phyloP scores from a whole-genome alignment of 53 echinoderm and acorn worm genomes.

The Echinometra lucunter region DNA sequence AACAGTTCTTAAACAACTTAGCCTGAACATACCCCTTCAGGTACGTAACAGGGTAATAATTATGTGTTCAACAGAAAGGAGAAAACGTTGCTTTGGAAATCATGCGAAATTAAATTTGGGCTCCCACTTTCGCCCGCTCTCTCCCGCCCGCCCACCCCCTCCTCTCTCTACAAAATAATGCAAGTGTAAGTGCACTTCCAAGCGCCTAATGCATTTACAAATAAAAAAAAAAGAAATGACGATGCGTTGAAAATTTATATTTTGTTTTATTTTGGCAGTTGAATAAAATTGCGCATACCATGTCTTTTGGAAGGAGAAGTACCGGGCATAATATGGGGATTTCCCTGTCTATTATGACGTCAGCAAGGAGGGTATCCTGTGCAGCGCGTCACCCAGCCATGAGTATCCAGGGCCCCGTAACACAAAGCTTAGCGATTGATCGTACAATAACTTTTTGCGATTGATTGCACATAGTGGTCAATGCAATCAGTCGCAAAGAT shows the following conservation, averaged over 20 bases:
- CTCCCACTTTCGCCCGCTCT: neutral
- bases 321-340: neutral
- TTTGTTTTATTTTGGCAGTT: neutral
- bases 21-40: constrained; percentile 34
- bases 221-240: too few species aligned
- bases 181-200: too few species aligned
- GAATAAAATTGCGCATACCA: neutral
- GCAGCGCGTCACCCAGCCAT: neutral
- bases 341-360: constrained; percentile 42
- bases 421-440: too few species aligned
- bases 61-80: too few species aligned
- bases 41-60: neutral
- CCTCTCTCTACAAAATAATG: too few species aligned
- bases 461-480: too few species aligned
- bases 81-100: too few species aligned
- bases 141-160: neutral
- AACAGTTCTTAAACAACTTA: neutral
- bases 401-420: constrained; percentile 42
- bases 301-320: constrained; percentile 54
- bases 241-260: too few species aligned
- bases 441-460: too few species aligned
- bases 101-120: too few species aligned
- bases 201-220: too few species aligned
- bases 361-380: neutral
- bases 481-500: too few species aligned